These are phyloP conservation scores for Lytechinus variegatus DNA, from an alignment of 35 echinoderm and acorn worm species.

Conservation along the genomic window DNA sequence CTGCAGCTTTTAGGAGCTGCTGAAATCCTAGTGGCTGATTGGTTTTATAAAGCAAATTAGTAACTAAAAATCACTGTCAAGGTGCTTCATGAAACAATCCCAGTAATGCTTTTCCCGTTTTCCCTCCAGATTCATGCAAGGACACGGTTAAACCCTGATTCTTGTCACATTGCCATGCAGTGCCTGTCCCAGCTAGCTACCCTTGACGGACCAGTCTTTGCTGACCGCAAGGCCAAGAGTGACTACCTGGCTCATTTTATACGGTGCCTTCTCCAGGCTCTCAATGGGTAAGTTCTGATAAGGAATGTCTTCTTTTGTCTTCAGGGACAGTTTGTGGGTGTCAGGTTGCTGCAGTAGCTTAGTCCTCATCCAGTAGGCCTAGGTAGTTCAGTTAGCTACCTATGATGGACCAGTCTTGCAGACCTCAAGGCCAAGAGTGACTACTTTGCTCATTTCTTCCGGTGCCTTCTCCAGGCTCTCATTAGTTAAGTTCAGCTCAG, in stretches of 20 bases:
- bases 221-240: slow-evolving; percentile 61
- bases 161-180: slow-evolving; percentile 88
- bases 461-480: slow-evolving; percentile 76
- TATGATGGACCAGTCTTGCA: slow-evolving; percentile 57
- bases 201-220: slow-evolving; percentile 59
- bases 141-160: slow-evolving; percentile 70
- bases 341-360: not conserved
- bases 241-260: slow-evolving; percentile 81
- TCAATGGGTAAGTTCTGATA: slow-evolving; percentile 61
- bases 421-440: slow-evolving; percentile 62
- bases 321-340: not conserved
- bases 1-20: too few species aligned
- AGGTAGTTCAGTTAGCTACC: slow-evolving; percentile 64
- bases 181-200: slow-evolving; percentile 83
- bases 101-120: slow-evolving; percentile 7
- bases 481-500: not conserved
- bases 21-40: too few species aligned
- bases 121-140: slow-evolving; percentile 73
- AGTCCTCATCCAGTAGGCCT: too few species aligned
- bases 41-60: too few species aligned
- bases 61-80: too few species aligned
- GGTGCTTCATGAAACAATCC: too few species aligned
- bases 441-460: slow-evolving; percentile 80
- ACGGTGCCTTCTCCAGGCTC: slow-evolving; percentile 73
- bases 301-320: not conserved